Evolutionary conservation across 2,797 vertebrate genomes (phyloP), one percentile per base, ranked within the genome.

Genomic region (Knipowitschia caucasica): DNA sequence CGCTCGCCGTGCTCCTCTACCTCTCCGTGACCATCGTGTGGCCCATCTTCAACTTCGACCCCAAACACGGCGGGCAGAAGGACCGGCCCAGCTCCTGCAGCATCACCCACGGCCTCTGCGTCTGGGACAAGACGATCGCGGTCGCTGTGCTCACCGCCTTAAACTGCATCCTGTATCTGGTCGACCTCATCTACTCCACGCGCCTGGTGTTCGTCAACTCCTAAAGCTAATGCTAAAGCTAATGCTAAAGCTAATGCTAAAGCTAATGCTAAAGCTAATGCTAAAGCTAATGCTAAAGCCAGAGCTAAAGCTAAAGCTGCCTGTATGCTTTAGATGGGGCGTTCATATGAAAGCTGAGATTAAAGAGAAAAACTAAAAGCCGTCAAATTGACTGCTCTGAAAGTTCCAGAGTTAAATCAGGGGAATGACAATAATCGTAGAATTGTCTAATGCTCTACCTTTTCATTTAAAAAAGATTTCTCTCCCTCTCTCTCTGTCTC

Each of bases 1-100:
- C 93, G 21, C 75, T 95, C 25, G 93, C 94, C 0, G 92, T 94
- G 12, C 64, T 90, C 6, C 60, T 94, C 56, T 96, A 96, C 2
- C 87, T 92, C 64, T 88, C 78, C 0, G 94, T 90, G 9, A 86
- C 93, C 59, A 89, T 95, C 53, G 73, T 96, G 73, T 96, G 94
- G 94, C 93, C 94, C 1, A 86, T 96, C 64, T 96, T 89, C 80
- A 88, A 92, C 61, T 96, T 96, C 4, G 85, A 93, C 23, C 53
- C 75, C 11, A 90, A 80, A 17, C 72, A 92, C 0, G 72, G 87
- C 0, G 91, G 92, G 7, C 0, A 0, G 0, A 83, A 85, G 55
- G 0, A 57, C 0, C 77, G 89, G 46, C 84, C 87, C 1, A 20
- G 7, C 26, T 0, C 0, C 0, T 91, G 88, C 30, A 15, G 51